A percentile compares a stretch with the other conserved stretches of the same genome.
Conservation (phyloP, 2,797 vertebrate genomes). For the Sitta carolinensis region DNA sequence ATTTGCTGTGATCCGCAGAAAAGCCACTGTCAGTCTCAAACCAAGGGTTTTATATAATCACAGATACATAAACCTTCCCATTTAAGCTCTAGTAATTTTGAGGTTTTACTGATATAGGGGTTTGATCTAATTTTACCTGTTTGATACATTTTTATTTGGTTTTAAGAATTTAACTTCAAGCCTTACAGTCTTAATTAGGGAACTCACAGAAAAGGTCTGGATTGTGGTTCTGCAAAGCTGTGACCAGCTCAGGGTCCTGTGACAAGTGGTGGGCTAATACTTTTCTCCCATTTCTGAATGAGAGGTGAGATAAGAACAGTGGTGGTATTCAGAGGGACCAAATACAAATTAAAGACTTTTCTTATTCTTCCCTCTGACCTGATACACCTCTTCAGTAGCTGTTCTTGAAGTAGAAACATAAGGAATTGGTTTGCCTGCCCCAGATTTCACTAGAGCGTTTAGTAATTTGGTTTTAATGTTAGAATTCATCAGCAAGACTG, state of each 20-base stretch:
- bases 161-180: background rate
- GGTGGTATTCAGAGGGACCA: background rate
- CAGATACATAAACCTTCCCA: background rate
- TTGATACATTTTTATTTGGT: background rate
- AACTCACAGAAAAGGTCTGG: background rate
- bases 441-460: background rate
- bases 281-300: background rate
- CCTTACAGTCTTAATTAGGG: background rate
- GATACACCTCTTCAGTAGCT: background rate
- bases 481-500: slow-evolving; percentile 50
- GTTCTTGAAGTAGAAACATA: background rate
- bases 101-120: background rate
- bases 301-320: background rate
- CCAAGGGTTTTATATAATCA: background rate
- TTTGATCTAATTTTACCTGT: background rate
- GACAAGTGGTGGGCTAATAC: background rate
- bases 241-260: background rate
- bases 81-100: background rate
- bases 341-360: background rate
- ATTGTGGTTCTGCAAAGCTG: background rate
- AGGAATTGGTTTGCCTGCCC: background rate
- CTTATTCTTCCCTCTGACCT: background rate
- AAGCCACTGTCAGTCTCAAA: background rate
- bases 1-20: background rate
- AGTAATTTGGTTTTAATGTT: slow-evolving; percentile 48